Conservation (phyloP, 2,888 invertebrate species). For the Halocaridina rubra region DNA sequence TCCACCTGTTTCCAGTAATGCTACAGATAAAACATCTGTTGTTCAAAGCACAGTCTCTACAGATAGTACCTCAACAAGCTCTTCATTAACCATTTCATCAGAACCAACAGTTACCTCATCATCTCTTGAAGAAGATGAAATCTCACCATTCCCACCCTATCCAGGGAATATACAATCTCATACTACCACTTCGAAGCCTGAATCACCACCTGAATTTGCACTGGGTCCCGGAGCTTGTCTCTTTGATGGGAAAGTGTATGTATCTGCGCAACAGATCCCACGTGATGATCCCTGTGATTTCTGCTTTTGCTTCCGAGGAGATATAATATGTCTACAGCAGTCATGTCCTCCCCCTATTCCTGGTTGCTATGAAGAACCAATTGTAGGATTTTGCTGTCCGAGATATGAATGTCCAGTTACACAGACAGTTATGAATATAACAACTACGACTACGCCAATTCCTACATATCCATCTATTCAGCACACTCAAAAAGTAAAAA, state of each 20-base stretch:
- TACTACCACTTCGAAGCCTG: slow-evolving; percentile 28
- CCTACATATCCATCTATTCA: slow-evolving; percentile 53
- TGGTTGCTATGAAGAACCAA: slow-evolving; percentile 91
- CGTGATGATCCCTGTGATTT: slow-evolving; percentile 95
- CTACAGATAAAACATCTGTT: no score
- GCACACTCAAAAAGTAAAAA: slow-evolving; percentile 77
- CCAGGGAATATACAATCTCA: not conserved
- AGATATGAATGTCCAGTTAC: slow-evolving; percentile 93
- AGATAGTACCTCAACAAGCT: not conserved
- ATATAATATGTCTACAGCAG: slow-evolving; percentile 94
- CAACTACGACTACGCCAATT: slow-evolving; percentile 60
- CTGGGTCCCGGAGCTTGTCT: slow-evolving; percentile 92
- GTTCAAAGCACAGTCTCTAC: no score
- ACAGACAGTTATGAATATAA: slow-evolving; percentile 62
- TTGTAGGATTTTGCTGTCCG: slow-evolving; percentile 94
- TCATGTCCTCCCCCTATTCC: slow-evolving; percentile 94
- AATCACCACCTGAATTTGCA: slow-evolving; percentile 37
- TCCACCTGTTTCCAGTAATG: no score
- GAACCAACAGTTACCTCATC: not conserved
- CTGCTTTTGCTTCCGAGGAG: slow-evolving; percentile 96
- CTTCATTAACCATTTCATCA: not conserved
- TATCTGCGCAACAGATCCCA: slow-evolving; percentile 94
- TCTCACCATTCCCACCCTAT: slow-evolving; percentile 1
- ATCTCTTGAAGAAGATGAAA: not conserved
- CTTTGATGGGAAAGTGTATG: slow-evolving; percentile 91